Base-by-base conservation (phyloP, 2,113 vertebrate genomes). In the Pygoscelis antarcticus region DNA sequence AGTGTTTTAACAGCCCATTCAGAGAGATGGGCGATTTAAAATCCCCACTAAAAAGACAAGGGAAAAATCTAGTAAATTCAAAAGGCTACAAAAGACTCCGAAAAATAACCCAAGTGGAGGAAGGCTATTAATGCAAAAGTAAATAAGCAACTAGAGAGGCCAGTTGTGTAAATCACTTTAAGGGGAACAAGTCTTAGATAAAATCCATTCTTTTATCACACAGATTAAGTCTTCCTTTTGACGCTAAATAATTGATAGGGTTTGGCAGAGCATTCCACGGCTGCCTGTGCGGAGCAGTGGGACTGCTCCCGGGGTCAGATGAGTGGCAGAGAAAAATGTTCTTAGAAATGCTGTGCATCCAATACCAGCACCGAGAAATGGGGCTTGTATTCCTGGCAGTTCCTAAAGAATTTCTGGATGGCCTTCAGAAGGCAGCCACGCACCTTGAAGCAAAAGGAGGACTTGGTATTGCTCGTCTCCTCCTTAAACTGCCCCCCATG, bases 301-400 rank as follows among this genome's bases (percentile, higher is more conserved):
- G 97, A 97, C 94, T 98, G 97, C 97, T 97, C 98, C 89, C 1
- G 27, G 83, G 98, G 98, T 98, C 98, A 98, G 58, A 94, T 4
- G 6, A 96, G 95, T 98, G 96, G 97, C 98, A 98, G 96, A 98
- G 98, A 98, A 98, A 98, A 98, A 98, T 98, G 98, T 97, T 97
- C 97, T 87, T 93, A 95, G 98, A 98, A 98, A 96, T 93, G 94
- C 95, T 86, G 86, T 96, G 80, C 85, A 68, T 97, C 96, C 87
- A 89, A 85, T 96, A 96, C 91, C 91, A 96, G 90, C 96, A 97
- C 92, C 96, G 97, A 98, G 98, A 98, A 98, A 98, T 16, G 40
- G 51, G 54, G 17, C 75, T 93, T 77, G 9, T 88, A 44, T 82
- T 96, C 54, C 80, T 9, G 8, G 44, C 91, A 52, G 21, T 87